Evolutionary conservation across 2,888 invertebrate genomes (phyloP).

Genomic region (Sceliomorpha sp.): DNA sequence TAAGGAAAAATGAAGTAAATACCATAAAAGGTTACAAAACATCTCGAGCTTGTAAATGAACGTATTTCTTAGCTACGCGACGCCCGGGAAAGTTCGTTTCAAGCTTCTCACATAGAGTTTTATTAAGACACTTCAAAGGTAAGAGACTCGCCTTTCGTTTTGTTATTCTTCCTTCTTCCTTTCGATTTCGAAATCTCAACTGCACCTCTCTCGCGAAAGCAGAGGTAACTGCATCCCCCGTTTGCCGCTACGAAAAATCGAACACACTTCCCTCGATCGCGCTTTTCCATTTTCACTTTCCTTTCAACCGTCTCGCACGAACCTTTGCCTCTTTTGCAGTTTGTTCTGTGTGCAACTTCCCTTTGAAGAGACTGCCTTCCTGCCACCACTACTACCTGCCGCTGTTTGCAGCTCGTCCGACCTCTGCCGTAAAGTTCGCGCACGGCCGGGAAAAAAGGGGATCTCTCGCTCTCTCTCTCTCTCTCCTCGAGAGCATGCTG

Average conservation of each 20-base stretch:
- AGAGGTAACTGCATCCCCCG: not conserved
- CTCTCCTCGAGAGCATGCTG: no score
- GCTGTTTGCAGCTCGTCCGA: no score
- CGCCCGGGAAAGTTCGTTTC: no score
- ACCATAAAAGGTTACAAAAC: no score
- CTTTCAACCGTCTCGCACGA: constrained; percentile 7
- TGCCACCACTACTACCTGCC: no score
- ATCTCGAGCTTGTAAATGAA: no score
- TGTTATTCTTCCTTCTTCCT: constrained; percentile 13
- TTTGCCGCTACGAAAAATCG: not conserved
- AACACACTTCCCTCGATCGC: no score
- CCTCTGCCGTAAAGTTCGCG: no score
- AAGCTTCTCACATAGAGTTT: constrained; percentile 43
- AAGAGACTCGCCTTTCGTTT: not conserved
- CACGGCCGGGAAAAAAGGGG: no score
- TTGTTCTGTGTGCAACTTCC: constrained; percentile 14
- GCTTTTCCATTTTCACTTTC: constrained; percentile 7
- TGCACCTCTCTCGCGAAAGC: not conserved
- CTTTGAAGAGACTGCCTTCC: constrained; percentile 6
- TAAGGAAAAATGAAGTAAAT: no score
- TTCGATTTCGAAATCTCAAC: constrained; percentile 10
- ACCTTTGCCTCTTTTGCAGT: constrained; percentile 16
- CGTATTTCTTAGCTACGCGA: no score
- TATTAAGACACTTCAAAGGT: constrained; percentile 42
- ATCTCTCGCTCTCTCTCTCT: no score